phyloP scores from a whole-genome alignment of 1,140 invertebrate species.

The Penaeus indicus region DNA sequence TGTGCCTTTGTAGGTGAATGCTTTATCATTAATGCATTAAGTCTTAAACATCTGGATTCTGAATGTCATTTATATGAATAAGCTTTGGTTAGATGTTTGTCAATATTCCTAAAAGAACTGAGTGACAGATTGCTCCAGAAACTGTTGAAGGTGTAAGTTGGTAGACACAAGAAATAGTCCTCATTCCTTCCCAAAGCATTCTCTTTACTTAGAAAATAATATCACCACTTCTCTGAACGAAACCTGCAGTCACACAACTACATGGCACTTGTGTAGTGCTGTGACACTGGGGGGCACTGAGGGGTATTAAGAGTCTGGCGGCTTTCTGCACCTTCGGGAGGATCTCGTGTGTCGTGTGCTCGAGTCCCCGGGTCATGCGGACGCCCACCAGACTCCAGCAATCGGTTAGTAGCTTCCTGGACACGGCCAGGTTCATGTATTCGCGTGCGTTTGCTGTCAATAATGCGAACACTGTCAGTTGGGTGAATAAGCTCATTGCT shows the following conservation, averaged over 20 bases:
- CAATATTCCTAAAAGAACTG: no score
- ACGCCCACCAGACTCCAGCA: constrained; percentile 47
- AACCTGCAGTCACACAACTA: constrained; percentile 14
- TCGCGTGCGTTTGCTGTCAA: constrained; percentile 65
- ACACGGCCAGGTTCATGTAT: constrained; percentile 51
- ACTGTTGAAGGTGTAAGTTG: no score
- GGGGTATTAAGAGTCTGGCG: constrained; percentile 62
- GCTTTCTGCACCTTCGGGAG: constrained; percentile 64
- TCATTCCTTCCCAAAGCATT: not conserved
- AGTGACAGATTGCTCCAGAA: no score
- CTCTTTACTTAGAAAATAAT: not conserved
- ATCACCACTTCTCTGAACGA: not conserved
- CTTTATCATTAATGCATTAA: no score
- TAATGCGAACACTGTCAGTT: constrained; percentile 62
- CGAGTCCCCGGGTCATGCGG: constrained; percentile 52
- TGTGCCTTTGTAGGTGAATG: no score
- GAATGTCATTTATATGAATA: no score
- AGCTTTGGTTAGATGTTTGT: no score
- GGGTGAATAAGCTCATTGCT: constrained; percentile 64
- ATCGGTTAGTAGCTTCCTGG: constrained; percentile 48
- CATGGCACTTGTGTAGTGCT: constrained; percentile 65
- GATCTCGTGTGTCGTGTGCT: constrained; percentile 57
- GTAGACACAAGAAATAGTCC: no score
- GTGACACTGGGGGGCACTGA: constrained; percentile 63
- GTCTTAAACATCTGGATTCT: no score